phyloP scores from a whole-genome alignment of 2,113 vertebrate genomes.

The Neomonachus schauinslandi region DNA sequence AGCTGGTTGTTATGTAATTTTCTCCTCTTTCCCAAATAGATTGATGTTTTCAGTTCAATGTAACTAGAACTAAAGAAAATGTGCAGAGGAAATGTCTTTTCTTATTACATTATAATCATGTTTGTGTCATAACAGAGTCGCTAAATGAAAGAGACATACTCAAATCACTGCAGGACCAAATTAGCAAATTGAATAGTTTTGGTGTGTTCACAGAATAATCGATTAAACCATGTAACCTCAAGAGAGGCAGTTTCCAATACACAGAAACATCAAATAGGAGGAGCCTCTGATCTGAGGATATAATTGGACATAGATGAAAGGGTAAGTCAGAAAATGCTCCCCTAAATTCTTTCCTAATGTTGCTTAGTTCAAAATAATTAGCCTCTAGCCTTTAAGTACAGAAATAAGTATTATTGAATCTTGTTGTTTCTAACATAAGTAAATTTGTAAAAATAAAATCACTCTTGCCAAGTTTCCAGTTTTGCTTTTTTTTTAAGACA shows the following conservation, averaged over 20 bases:
- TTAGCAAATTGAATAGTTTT: conserved; percentile 65
- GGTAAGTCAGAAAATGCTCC: neutral
- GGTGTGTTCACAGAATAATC: conserved; percentile 63
- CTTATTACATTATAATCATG: conserved; percentile 70
- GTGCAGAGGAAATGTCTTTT: conserved; percentile 51
- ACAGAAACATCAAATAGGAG: neutral
- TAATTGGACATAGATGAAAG: neutral
- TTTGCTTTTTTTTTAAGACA: neutral
- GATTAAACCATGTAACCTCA: conserved; percentile 23
- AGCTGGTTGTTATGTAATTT: conserved; percentile 32
- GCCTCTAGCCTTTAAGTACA: neutral
- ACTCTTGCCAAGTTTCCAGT: neutral
- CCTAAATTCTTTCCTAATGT: neutral
- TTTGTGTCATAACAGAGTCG: conserved; percentile 54
- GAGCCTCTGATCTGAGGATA: neutral
- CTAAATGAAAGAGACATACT: conserved; percentile 68
- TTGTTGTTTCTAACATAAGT: neutral
- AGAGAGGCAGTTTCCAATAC: neutral
- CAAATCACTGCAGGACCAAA: conserved; percentile 60
- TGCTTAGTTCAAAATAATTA: conserved; percentile 1
- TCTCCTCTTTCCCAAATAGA: conserved; percentile 21
- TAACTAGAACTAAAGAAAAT: conserved; percentile 63
- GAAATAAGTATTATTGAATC: neutral
- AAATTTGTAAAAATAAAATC: conserved; percentile 10
- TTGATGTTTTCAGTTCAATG: neutral